phyloP scores from a whole-genome alignment of 2,797 vertebrate genomes.

The Accipiter superciliosus region DNA sequence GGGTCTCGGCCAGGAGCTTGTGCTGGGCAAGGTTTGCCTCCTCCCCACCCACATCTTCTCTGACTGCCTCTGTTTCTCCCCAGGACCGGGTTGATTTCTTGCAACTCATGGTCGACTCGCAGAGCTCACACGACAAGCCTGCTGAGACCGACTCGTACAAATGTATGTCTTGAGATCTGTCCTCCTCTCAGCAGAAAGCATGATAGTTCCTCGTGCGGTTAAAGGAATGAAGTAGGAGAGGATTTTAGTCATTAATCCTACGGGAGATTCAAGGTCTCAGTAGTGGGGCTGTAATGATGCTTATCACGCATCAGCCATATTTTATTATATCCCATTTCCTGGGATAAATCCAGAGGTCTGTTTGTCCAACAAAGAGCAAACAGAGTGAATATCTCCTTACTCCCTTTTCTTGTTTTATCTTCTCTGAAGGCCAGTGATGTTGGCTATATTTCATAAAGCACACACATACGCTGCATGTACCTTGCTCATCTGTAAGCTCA shows the following conservation, averaged over 20 bases:
- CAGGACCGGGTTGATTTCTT: conserved; percentile 82
- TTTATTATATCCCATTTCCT: background rate
- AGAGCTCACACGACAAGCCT: conserved; percentile 49
- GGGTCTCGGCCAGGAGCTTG: background rate
- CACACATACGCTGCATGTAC: background rate
- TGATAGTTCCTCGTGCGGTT: background rate
- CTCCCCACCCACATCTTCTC: background rate
- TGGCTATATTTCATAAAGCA: background rate
- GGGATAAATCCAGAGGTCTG: background rate
- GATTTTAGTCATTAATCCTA: background rate
- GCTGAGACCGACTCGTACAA: background rate
- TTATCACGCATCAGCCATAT: background rate
- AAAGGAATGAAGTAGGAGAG: background rate
- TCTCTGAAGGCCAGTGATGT: background rate
- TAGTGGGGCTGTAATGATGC: background rate
- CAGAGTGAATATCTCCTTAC: background rate
- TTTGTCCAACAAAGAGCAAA: background rate
- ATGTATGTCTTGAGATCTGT: background rate
- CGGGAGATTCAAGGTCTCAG: background rate
- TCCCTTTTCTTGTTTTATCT: background rate
- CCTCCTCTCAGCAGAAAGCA: background rate
- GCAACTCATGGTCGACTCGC: conserved; percentile 84
- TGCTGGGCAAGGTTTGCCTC: background rate
- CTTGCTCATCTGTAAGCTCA: background rate
- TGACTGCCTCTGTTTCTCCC: background rate